A percentile compares a stretch with the other conserved stretches of the same genome.
These are phyloP conservation scores for Cylindroiulus punctatus DNA, from an alignment of 2,888 invertebrate genomes.

Conservation along the genomic window DNA sequence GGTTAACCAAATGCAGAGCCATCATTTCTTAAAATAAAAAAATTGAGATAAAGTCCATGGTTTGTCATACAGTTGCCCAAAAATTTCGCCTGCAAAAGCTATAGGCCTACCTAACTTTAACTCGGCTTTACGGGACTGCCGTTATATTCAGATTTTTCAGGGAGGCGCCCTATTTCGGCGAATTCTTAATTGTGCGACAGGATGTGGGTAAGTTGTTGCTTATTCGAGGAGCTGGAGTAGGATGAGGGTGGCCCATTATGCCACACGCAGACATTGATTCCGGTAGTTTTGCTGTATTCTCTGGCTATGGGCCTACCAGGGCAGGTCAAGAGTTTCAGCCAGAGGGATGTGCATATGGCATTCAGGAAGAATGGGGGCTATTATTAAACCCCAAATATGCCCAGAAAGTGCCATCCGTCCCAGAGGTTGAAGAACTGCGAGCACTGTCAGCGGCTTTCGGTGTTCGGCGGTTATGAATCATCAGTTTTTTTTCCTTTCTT, in stretches of 20 bases:
- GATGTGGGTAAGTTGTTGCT: neutral
- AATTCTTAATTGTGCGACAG: neutral
- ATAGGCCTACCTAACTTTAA: no score
- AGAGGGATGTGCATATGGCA: neutral
- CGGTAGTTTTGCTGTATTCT: neutral
- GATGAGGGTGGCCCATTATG: conserved; percentile 3
- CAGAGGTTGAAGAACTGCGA: neutral
- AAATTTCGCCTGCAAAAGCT: no score
- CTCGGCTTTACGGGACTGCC: neutral
- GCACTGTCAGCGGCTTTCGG: neutral
- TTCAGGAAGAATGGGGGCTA: neutral
- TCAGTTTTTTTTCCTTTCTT: neutral
- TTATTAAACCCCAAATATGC: neutral
- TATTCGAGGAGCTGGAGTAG: neutral
- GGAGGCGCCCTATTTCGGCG: neutral
- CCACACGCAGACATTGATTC: no score
- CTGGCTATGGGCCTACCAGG: neutral
- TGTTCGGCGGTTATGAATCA: neutral
- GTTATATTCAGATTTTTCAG: neutral
- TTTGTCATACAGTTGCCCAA: no score
- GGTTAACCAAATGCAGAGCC: no score
- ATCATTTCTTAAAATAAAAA: no score
- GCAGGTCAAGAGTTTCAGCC: neutral
- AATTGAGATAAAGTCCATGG: no score
- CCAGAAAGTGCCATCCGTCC: neutral